These are phyloP conservation scores for Daubentonia madagascariensis DNA, from an alignment of 2,113 vertebrate genomes.

Conservation along the genomic window DNA sequence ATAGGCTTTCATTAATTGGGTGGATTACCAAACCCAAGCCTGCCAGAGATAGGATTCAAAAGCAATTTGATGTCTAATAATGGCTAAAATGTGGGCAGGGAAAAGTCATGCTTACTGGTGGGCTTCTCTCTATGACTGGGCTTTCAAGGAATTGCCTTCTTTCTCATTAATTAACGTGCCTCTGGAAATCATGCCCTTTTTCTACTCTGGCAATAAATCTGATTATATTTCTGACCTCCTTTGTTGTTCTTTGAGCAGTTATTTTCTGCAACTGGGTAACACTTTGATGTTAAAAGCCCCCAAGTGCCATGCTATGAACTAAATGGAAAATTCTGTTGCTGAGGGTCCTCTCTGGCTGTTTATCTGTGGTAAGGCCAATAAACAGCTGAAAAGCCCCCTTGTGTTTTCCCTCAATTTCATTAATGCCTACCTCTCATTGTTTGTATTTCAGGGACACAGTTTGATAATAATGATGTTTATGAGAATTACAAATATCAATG, in stretches of 20 bases:
- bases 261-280: slow-evolving; percentile 18
- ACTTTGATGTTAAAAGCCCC: slow-evolving; percentile 8
- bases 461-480: background rate
- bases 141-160: background rate
- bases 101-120: background rate
- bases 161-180: slow-evolving; percentile 14
- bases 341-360: background rate
- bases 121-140: background rate
- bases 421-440: background rate
- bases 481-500: background rate
- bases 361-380: background rate
- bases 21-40: background rate
- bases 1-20: slow-evolving; percentile 48
- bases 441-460: background rate
- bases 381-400: background rate
- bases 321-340: background rate
- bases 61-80: background rate
- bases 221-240: slow-evolving; percentile 38
- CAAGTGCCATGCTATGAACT: background rate
- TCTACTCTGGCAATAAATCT: slow-evolving; percentile 35
- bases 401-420: background rate
- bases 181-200: slow-evolving; percentile 21
- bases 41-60: background rate
- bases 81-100: background rate
- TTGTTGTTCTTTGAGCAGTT: slow-evolving; percentile 16